Percentiles rank a stretch among this genome's conserved stretches.
Conservation (phyloP, 1,140 invertebrate species). For the Drosophila rhopaloa region DNA sequence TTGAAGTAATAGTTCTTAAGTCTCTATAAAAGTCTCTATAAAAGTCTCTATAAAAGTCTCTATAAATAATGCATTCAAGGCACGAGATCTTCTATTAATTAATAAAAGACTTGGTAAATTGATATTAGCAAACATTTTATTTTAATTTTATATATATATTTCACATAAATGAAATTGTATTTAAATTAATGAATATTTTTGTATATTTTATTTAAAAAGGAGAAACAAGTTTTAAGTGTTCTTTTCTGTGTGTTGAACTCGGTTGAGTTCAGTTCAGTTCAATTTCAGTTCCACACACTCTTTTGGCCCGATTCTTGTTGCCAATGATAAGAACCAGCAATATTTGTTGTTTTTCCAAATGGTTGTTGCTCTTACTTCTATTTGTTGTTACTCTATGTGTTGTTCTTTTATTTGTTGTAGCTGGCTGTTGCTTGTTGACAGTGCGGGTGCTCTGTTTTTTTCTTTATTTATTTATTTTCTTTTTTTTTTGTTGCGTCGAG, state of each 20-base stretch:
- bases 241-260: conserved; percentile 6
- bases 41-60: too few species aligned
- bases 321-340: conserved; percentile 61
- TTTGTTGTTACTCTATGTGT: background rate
- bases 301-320: conserved; percentile 50
- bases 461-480: background rate
- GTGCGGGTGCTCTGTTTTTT: conserved; percentile 26
- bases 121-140: too few species aligned
- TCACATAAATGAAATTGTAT: too few species aligned
- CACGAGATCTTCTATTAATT: too few species aligned
- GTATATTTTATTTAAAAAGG: too few species aligned
- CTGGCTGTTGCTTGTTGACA: conserved; percentile 22
- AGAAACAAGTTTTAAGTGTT: too few species aligned
- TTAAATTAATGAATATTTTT: too few species aligned
- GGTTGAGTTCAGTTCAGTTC: background rate
- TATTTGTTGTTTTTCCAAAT: conserved; percentile 17
- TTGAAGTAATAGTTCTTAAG: too few species aligned
- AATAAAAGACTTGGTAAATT: too few species aligned
- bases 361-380: conserved; percentile 11
- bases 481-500: background rate
- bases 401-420: conserved; percentile 2
- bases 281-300: background rate
- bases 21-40: too few species aligned
- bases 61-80: too few species aligned
- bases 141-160: too few species aligned